These are phyloP conservation scores for Xyliphius kryptos DNA, from an alignment of 2,113 vertebrate genomes.

Conservation along the genomic window DNA sequence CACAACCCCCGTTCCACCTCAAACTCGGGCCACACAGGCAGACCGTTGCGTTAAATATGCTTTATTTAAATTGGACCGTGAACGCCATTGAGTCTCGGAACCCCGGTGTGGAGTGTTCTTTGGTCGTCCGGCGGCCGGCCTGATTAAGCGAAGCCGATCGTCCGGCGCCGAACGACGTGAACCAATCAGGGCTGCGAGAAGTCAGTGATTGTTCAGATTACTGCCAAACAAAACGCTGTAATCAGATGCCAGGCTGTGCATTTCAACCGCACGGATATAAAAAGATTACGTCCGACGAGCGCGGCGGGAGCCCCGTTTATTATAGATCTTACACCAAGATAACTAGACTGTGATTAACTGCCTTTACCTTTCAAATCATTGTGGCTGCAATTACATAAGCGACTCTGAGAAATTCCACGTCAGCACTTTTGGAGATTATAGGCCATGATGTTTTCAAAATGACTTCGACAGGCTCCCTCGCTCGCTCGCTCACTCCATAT, in stretches of 20 bases:
- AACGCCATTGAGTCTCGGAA: too few relatives aligned
- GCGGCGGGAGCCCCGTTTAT: background rate
- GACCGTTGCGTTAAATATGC: too few relatives aligned
- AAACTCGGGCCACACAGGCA: too few relatives aligned
- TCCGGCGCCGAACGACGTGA: too few relatives aligned
- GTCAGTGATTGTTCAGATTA: slow-evolving; percentile 16
- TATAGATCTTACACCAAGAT: background rate
- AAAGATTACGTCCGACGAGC: background rate
- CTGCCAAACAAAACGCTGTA: slow-evolving; percentile 12
- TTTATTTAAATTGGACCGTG: too few relatives aligned
- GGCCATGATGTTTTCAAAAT: slow-evolving; percentile 1
- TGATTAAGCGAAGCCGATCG: too few relatives aligned
- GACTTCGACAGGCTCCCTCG: too few relatives aligned
- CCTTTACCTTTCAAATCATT: background rate
- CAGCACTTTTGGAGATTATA: background rate
- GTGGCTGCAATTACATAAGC: background rate
- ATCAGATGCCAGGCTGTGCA: slow-evolving; percentile 8
- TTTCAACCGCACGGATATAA: background rate
- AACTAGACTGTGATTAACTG: slow-evolving; percentile 1
- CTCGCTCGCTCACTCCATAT: background rate
- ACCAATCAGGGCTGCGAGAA: too few relatives aligned
- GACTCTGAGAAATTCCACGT: background rate
- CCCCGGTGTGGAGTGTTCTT: too few relatives aligned
- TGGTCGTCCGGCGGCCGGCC: too few relatives aligned
- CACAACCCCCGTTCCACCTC: background rate